Percentiles rank a stretch among this genome's conserved stretches.
phyloP scores from a whole-genome alignment of 64 coral and sea anemone species.

The Actinia tenebrosa region DNA sequence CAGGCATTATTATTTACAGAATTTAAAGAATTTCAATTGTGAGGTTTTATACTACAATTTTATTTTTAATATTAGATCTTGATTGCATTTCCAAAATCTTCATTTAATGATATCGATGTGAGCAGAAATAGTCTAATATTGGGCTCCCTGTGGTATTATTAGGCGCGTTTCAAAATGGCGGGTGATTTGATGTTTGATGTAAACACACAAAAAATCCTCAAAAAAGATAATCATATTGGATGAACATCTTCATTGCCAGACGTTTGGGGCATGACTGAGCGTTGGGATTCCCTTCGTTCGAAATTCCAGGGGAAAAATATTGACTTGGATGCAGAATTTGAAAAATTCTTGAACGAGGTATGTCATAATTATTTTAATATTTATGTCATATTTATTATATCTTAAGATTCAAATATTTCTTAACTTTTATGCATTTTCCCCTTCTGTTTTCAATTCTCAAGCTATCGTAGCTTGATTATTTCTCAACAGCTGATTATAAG shows the following conservation, averaged over 20 bases:
- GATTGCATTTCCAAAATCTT: no score
- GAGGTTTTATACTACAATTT: no score
- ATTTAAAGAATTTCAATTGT: no score
- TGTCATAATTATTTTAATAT: no score
- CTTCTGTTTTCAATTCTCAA: no score
- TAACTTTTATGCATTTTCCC: no score
- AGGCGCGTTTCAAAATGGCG: neutral
- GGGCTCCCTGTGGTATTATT: neutral
- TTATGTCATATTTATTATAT: no score
- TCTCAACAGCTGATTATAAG: no score
- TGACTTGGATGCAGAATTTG: conserved; percentile 97
- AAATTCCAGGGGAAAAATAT: conserved; percentile 60
- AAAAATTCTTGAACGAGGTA: conserved; percentile 98
- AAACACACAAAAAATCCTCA: neutral
- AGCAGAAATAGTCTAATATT: neutral
- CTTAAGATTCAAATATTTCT: neutral
- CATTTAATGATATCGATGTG: no score
- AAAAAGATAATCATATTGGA: neutral
- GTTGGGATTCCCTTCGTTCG: conserved; percentile 68
- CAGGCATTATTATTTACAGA: no score
- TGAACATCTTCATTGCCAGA: neutral
- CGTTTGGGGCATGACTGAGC: conserved; percentile 46
- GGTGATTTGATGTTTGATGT: neutral
- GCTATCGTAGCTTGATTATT: no score
- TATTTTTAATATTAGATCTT: no score